These are phyloP conservation scores for Herpailurus yagouaroundi DNA, from an alignment of 2,113 vertebrate species.

Conservation along the genomic window DNA sequence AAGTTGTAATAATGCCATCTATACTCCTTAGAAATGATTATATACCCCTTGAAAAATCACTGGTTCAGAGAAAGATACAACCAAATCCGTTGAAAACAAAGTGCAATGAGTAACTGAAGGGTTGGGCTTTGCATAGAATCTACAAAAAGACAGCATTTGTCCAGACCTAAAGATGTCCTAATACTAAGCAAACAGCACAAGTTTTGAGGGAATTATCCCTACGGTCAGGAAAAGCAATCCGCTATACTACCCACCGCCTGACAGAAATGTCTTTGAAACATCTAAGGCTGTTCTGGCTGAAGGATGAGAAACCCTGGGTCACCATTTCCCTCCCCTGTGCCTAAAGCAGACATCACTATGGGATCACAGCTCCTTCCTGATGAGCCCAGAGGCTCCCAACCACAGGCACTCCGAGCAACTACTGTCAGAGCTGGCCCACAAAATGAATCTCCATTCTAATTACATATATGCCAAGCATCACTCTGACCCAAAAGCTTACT, in stretches of 20 bases:
- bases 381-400: not conserved
- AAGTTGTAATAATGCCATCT: not conserved
- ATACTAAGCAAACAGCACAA: not conserved
- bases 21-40: not conserved
- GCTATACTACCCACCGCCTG: not conserved
- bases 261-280: not conserved
- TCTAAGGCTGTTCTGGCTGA: not conserved
- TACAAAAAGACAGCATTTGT: not conserved
- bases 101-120: not conserved
- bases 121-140: not conserved
- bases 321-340: not conserved
- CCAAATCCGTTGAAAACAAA: not conserved
- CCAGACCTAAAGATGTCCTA: not conserved
- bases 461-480: not conserved
- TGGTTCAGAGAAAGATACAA: not conserved
- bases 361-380: not conserved
- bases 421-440: not conserved
- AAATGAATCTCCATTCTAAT: not conserved
- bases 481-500: not conserved
- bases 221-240: not conserved
- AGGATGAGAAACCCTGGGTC: not conserved
- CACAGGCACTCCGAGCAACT: not conserved
- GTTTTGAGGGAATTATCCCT: not conserved
- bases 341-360: not conserved
- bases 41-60: not conserved